Conservation (phyloP, 2,113 vertebrate species). For the Natator depressus region DNA sequence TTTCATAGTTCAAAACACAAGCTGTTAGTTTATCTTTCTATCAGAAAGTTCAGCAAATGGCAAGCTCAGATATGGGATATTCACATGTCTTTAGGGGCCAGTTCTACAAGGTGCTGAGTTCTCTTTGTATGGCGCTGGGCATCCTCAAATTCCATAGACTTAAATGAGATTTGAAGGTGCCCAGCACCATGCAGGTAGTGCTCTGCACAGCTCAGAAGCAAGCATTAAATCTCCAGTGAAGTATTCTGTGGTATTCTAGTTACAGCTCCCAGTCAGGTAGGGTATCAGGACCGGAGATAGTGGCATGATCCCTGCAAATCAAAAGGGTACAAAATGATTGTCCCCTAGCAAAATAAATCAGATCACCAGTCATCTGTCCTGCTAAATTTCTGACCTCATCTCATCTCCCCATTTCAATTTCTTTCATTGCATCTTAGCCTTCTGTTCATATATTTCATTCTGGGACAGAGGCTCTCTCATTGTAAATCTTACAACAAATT, state of each 20-base stretch:
- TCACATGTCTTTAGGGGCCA: not conserved
- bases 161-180: not conserved
- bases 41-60: not conserved
- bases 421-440: not conserved
- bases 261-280: not conserved
- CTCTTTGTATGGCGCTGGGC: rapidly evolving
- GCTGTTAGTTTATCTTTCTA: not conserved
- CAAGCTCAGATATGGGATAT: not conserved
- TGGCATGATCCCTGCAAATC: not conserved
- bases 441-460: not conserved
- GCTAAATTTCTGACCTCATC: conserved; percentile 19
- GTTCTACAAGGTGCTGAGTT: not conserved
- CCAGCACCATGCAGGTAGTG: not conserved
- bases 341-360: conserved; percentile 22
- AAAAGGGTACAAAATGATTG: not conserved
- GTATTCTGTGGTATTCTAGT: not conserved
- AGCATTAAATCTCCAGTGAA: not conserved
- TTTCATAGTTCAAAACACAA: not conserved
- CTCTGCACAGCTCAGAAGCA: not conserved
- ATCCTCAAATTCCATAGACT: not conserved
- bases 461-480: not conserved
- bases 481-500: not conserved
- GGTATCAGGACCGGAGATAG: not conserved
- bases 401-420: not conserved
- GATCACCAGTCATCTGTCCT: not conserved